Percentiles rank a stretch among this genome's conserved stretches.
phyloP scores from a whole-genome alignment of 1,140 invertebrate genomes.

The Choristoneura fumiferana region DNA sequence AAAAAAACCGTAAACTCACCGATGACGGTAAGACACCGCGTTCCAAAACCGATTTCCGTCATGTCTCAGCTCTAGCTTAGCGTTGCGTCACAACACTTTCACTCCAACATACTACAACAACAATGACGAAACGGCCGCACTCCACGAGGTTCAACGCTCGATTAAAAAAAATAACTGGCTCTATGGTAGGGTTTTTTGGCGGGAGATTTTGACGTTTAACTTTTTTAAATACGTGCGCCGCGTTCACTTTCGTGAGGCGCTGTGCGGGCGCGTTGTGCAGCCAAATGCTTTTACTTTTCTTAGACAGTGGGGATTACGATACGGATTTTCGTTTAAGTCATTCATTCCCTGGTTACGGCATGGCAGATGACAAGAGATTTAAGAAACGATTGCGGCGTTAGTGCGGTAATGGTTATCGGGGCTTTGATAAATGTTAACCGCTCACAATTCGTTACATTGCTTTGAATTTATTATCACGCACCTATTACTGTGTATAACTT shows the following conservation, averaged over 20 bases:
- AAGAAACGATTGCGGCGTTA: too few species aligned
- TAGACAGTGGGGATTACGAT: constrained; percentile 57
- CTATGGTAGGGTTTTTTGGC: constrained; percentile 42
- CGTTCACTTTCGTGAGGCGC: constrained; percentile 59
- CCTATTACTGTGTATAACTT: too few species aligned
- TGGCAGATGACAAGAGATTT: too few species aligned
- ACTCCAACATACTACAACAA: constrained; percentile 65
- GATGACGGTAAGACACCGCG: constrained; percentile 51
- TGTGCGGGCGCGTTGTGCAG: constrained; percentile 50
- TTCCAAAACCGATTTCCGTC: constrained; percentile 61
- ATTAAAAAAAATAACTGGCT: constrained; percentile 32
- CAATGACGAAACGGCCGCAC: constrained; percentile 51
- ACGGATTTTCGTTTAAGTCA: too few species aligned
- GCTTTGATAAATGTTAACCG: too few species aligned
- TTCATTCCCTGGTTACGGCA: too few species aligned
- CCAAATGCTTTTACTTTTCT: constrained; percentile 67
- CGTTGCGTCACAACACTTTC: constrained; percentile 71
- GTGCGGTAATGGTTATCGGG: too few species aligned
- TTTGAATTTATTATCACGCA: too few species aligned
- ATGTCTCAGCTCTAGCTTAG: constrained; percentile 60
- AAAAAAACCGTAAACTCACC: constrained; percentile 44
- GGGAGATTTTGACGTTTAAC: constrained; percentile 43
- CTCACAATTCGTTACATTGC: too few species aligned
- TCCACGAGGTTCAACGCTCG: constrained; percentile 15
- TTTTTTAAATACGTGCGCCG: constrained; percentile 44